These are phyloP conservation scores for Rhagoletis pomonella DNA, from an alignment of 1,140 invertebrate genomes.

Conservation along the genomic window DNA sequence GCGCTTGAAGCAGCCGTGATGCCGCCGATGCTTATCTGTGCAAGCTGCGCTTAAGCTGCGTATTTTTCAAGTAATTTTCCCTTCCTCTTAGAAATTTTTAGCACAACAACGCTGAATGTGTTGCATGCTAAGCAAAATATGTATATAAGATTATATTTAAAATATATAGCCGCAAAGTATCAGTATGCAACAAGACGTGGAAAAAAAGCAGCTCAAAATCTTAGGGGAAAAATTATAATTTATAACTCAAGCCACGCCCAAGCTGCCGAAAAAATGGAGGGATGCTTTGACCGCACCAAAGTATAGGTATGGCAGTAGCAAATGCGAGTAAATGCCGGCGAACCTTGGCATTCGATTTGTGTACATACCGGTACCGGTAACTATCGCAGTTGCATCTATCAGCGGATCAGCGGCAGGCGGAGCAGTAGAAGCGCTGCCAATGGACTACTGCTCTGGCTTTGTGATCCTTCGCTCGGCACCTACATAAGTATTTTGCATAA, in stretches of 20 bases:
- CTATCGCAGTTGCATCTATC: not conserved
- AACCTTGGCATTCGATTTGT: not conserved
- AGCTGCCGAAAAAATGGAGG: not conserved
- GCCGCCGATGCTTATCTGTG: conserved; percentile 34
- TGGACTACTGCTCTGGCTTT: not conserved
- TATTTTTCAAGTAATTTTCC: not conserved
- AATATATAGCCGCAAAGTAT: not conserved
- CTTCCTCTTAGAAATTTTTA: not conserved
- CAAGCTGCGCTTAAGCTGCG: not conserved
- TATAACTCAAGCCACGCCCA: conserved; percentile 52
- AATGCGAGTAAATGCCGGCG: no score
- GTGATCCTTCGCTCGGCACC: not conserved
- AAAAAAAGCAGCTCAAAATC: not conserved
- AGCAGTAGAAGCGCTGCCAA: conserved; percentile 36
- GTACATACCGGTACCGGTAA: not conserved
- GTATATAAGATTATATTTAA: not conserved
- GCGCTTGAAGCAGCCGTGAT: not conserved
- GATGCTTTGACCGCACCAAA: not conserved
- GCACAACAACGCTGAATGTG: not conserved
- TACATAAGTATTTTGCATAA: conserved; percentile 46
- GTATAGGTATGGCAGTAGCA: not conserved
- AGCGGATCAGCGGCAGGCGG: conserved; percentile 7
- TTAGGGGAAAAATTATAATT: conserved; percentile 53
- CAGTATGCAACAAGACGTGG: no score
- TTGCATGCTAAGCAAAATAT: conserved; percentile 4